Evolutionary conservation across 53 echinoderm and acorn worm genomes (phyloP).

Genomic region (Astropecten irregularis): DNA sequence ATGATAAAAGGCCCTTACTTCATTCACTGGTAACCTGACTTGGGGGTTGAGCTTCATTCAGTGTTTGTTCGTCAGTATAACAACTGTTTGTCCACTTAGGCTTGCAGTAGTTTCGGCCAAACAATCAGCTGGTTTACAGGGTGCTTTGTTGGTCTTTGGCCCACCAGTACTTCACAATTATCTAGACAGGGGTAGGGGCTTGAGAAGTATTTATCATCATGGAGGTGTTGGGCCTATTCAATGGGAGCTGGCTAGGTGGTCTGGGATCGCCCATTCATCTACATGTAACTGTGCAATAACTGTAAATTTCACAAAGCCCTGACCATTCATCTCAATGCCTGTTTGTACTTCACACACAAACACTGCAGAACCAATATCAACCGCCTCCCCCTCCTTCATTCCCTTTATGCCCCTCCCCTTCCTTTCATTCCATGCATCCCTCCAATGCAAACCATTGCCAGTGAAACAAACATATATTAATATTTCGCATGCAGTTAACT

Average conservation of each 20-base stretch:
- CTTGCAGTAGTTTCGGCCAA: neutral
- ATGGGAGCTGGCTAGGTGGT: neutral
- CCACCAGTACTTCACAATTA: conserved; percentile 21
- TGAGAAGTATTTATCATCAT: conserved; percentile 6
- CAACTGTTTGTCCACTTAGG: neutral
- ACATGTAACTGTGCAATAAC: neutral
- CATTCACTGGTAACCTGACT: no score
- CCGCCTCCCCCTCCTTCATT: no score
- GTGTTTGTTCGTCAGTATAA: conserved; percentile 8
- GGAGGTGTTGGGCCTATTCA: neutral
- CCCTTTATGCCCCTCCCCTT: no score
- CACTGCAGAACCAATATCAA: no score
- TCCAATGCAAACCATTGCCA: no score
- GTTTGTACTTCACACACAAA: no score
- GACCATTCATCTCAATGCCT: neutral
- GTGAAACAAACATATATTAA: no score
- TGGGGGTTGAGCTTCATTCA: neutral
- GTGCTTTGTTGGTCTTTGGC: neutral
- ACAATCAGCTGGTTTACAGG: neutral
- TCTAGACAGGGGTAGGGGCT: neutral
- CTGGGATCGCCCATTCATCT: neutral
- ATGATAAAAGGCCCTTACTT: no score
- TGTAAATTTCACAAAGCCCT: no score
- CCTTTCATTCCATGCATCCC: no score
- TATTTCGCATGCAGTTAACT: no score